A percentile compares a stretch with the other conserved stretches of the same genome.
These are phyloP conservation scores for Hestina assimilis DNA, from an alignment of 1,140 invertebrate genomes.

Conservation along the genomic window DNA sequence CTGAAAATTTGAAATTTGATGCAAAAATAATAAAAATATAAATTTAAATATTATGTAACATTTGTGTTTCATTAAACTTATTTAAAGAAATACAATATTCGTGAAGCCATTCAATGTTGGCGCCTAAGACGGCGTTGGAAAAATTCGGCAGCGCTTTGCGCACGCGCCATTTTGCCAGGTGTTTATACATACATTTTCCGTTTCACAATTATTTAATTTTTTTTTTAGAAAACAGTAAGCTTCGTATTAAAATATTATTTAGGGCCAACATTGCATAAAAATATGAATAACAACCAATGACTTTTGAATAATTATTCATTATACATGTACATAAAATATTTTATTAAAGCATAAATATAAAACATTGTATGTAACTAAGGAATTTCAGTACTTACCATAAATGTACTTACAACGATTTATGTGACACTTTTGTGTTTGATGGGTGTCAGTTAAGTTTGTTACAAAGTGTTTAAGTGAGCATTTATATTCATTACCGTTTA, in stretches of 20 bases:
- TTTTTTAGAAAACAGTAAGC: too few relatives aligned
- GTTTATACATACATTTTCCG: conserved; percentile 19
- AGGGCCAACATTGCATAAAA: too few relatives aligned
- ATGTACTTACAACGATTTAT: conserved; percentile 6
- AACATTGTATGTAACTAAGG: too few relatives aligned
- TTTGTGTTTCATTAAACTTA: conserved; percentile 8
- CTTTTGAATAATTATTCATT: too few relatives aligned
- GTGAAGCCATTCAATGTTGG: conserved; percentile 31
- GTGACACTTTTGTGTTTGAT: conserved; percentile 7
- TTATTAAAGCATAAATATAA: too few relatives aligned
- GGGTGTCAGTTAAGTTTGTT: conserved; percentile 19
- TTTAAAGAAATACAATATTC: conserved; percentile 32
- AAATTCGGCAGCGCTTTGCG: conserved; percentile 52
- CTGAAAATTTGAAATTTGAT: too few relatives aligned
- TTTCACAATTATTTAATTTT: background rate
- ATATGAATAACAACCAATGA: too few relatives aligned
- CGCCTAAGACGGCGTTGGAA: conserved; percentile 29
- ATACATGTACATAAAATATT: background rate
- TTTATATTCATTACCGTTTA: conserved; percentile 29
- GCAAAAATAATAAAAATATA: too few relatives aligned
- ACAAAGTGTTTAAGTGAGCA: conserved; percentile 18
- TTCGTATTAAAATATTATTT: too few relatives aligned
- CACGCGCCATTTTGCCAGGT: conserved; percentile 36
- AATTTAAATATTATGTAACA: conserved; percentile 8
- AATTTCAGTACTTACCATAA: background rate